Percentiles rank a stretch among this genome's conserved stretches.
phyloP scores from a whole-genome alignment of 2,797 vertebrate species.

The Phrynocephalus forsythii region DNA sequence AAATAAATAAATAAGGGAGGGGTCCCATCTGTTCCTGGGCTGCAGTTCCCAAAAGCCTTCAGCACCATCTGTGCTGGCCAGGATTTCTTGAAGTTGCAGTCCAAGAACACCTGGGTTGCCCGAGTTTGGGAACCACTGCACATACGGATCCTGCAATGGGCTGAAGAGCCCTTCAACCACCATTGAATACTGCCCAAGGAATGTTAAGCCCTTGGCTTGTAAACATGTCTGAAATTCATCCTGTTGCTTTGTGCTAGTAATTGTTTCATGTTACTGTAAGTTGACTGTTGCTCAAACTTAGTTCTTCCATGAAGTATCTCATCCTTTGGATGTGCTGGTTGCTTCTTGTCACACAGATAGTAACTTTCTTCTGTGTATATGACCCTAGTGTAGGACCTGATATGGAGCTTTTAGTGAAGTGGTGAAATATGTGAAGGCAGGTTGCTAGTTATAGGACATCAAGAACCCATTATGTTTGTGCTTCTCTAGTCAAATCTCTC shows the following conservation, averaged over 20 bases:
- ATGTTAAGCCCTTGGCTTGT: background rate
- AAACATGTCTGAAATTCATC: background rate
- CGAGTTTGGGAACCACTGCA: too few relatives aligned
- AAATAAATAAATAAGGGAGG: too few relatives aligned
- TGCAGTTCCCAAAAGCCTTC: too few relatives aligned
- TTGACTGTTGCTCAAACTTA: background rate
- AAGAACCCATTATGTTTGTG: background rate
- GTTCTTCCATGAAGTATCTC: background rate
- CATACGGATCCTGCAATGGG: background rate
- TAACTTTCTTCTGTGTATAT: background rate
- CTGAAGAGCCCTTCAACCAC: background rate
- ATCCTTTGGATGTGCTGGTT: background rate
- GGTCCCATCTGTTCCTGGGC: too few relatives aligned
- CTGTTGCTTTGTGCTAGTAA: background rate
- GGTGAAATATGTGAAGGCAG: background rate
- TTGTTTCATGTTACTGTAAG: background rate
- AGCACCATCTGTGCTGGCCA: too few relatives aligned
- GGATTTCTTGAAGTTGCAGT: too few relatives aligned
- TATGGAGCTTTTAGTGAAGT: background rate
- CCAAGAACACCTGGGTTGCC: too few relatives aligned
- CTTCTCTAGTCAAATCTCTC: background rate
- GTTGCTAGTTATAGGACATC: background rate
- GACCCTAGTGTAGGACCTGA: background rate
- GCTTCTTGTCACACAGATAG: background rate
- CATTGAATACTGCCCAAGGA: background rate